Base-by-base conservation (phyloP, 2,888 invertebrate genomes). In the Limnephilus marmoratus region DNA sequence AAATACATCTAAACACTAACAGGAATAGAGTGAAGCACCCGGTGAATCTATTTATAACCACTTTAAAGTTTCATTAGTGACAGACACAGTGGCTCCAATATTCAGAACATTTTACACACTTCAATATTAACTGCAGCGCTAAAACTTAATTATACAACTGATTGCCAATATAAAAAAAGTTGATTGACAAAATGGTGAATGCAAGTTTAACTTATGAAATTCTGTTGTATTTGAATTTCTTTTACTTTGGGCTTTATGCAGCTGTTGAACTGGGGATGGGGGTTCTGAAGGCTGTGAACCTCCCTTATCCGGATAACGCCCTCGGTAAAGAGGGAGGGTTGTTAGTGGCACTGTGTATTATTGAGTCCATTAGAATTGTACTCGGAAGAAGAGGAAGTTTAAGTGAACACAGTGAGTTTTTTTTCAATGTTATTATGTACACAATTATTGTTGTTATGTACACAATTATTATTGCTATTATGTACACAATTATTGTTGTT, bases 311-410 rank as follows among this genome's bases (percentile, higher is more conserved):
- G 9, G 96, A 97, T 94, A 97, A 97, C 94, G 97, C 97, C 91
- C 96, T 98, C 94, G 95, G 97, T 41, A 97, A 98, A 83, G 99
- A 99, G 96, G 97, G 98, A 87, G 97, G 97, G 53, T 97, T 99
- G 94, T 96, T 99, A 94, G 95, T 98, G 94, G 97, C 97, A 92
- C 95, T 99, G 86, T 98, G 98, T 94, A 96, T 97, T 82, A 97
- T 98, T 34, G 99, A 99, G 96, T 97, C 97, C 93, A 96, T 98
- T 94, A 97, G 99, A 94, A 97, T 99, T 94, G 97, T 98, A 94
- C 96, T 98, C 94, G 99, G 99, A 80, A 96, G 98, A 94, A 98
- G 98, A 95, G 99, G 99, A 94, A 98, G 98, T 95, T 95, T 98
- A 93, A 98, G 98, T 24, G 98, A 98, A 95, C 97, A 97, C 95